Percentiles rank a stretch among this genome's conserved stretches.
Evolutionary conservation across 2,797 vertebrate species (phyloP).

Genomic region (Allochrocebus solatus): DNA sequence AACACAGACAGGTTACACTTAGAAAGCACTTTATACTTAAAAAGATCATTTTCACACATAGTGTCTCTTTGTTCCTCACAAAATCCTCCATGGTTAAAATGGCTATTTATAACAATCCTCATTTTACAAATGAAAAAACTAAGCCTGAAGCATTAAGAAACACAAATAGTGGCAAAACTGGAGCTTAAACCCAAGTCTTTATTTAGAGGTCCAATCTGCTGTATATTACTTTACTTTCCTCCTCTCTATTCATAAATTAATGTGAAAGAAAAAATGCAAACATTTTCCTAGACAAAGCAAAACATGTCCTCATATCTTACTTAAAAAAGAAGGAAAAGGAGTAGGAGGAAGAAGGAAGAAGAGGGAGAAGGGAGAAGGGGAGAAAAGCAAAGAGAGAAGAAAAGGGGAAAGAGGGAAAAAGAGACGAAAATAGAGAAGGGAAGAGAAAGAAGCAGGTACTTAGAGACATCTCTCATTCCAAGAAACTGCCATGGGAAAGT

Average conservation of each 20-base stretch:
- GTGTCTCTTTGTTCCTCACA: background rate
- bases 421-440: background rate
- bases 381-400: background rate
- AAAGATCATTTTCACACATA: slow-evolving; percentile 9
- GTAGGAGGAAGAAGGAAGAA: background rate
- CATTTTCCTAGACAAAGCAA: background rate
- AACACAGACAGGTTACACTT: slow-evolving; percentile 9
- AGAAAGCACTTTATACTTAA: slow-evolving; percentile 2
- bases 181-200: background rate
- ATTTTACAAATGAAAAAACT: slow-evolving; percentile 34
- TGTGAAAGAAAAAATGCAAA: background rate
- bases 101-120: background rate
- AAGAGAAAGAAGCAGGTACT: background rate
- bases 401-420: background rate
- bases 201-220: background rate
- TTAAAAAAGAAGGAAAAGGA: background rate
- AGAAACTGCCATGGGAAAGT: background rate
- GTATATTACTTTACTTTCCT: background rate
- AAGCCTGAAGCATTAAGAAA: slow-evolving; percentile 12
- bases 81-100: slow-evolving; percentile 4
- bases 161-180: background rate
- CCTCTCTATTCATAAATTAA: background rate
- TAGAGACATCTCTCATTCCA: background rate
- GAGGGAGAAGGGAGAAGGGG: background rate
- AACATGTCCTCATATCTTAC: background rate